Evolutionary conservation across 2,113 vertebrate genomes (phyloP).

Genomic region (Opisthocomus hoazin): DNA sequence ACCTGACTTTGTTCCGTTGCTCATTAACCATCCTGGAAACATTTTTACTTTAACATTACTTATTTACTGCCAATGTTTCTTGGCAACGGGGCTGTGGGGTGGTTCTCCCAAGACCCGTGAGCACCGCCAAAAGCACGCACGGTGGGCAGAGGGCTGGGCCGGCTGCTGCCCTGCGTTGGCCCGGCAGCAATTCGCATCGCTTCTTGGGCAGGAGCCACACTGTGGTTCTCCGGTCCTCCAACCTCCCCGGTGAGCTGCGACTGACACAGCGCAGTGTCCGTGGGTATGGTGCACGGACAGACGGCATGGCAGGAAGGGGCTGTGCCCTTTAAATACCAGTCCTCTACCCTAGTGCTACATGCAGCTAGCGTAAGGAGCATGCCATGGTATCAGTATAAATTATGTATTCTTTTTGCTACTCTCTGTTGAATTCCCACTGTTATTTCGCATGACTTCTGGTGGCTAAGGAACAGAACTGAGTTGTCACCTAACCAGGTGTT

Average conservation of each 20-base stretch:
- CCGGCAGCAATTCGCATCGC: background rate
- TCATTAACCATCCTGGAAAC: background rate
- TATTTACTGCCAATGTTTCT: background rate
- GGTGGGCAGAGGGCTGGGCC: background rate
- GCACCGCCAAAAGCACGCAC: fast-evolving
- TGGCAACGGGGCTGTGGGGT: background rate
- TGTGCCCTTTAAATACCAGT: background rate
- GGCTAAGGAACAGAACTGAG: background rate
- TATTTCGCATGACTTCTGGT: background rate
- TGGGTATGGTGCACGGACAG: background rate
- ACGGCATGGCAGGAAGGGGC: background rate
- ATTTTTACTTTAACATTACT: background rate
- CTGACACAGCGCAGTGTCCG: fast-evolving
- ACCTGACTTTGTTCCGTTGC: background rate
- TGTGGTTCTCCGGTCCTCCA: fast-evolving
- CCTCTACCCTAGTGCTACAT: background rate
- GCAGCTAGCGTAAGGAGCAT: background rate
- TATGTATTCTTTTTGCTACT: background rate
- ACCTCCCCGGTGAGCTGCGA: background rate
- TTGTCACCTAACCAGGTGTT: background rate
- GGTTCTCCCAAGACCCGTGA: fast-evolving
- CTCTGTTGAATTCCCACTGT: background rate
- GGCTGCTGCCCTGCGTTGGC: background rate
- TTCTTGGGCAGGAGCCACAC: background rate
- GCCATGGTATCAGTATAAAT: background rate